A percentile compares a stretch with the other conserved stretches of the same genome.
These are phyloP conservation scores for Danaus chrysippus DNA, from an alignment of 2,888 invertebrate species.

Conservation along the genomic window DNA sequence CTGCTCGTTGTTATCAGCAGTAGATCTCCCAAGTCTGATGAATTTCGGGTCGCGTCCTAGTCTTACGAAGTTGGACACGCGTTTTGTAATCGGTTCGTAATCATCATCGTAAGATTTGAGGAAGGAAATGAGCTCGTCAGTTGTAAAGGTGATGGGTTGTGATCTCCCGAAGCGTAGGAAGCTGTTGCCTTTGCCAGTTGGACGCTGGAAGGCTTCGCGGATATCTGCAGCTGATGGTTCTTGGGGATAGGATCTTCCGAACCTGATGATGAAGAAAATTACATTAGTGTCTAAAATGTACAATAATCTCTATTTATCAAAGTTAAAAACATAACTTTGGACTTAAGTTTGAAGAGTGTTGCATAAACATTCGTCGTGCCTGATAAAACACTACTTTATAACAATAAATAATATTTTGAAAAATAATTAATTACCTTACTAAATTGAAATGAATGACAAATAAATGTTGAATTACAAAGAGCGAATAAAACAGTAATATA, in stretches of 20 bases:
- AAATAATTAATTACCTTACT: no score
- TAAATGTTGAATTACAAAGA: no score
- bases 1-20: constrained; percentile 50
- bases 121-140: constrained; percentile 62
- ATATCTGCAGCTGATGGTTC: constrained; percentile 66
- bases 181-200: constrained; percentile 58
- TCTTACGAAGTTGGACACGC: constrained; percentile 60
- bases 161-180: constrained; percentile 69
- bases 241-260: constrained; percentile 66
- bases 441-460: no score
- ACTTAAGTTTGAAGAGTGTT: background rate
- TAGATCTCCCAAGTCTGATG: constrained; percentile 69
- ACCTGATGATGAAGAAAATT: constrained; percentile 42
- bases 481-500: no score
- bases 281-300: background rate
- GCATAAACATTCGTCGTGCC: no score
- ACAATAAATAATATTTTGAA: no score
- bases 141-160: constrained; percentile 54
- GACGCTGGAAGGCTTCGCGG: constrained; percentile 55
- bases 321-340: background rate
- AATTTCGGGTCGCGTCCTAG: constrained; percentile 70
- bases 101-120: constrained; percentile 63
- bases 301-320: background rate
- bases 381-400: no score
- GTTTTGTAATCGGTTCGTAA: constrained; percentile 53